Evolutionary conservation across 2,797 vertebrate species (phyloP).

Genomic region (Setipinna tenuifilis): DNA sequence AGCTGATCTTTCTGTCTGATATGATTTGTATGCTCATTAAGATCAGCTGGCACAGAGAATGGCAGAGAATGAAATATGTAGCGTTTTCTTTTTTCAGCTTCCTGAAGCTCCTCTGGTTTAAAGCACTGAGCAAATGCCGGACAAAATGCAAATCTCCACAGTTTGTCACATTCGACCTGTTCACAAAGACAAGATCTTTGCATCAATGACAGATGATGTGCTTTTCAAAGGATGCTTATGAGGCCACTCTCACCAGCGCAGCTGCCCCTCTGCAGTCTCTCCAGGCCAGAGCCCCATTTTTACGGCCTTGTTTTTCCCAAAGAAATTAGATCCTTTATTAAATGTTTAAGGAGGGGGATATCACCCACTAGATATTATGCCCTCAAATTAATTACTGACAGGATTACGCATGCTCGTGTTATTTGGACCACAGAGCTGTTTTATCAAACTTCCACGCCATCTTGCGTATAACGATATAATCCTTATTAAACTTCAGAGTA

Average conservation of each 20-base stretch:
- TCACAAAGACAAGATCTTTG: not conserved
- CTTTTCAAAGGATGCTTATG: not conserved
- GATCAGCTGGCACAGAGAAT: too few relatives aligned
- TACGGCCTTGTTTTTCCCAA: not conserved
- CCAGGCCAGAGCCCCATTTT: not conserved
- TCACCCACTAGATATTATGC: not conserved
- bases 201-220: not conserved
- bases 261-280: not conserved
- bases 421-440: not conserved
- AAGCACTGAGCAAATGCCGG: not conserved
- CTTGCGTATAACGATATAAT: slow-evolving; percentile 35
- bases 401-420: not conserved
- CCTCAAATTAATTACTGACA: not conserved
- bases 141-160: not conserved
- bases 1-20: too few relatives aligned
- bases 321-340: slow-evolving; percentile 15
- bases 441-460: slow-evolving; percentile 22
- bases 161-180: not conserved
- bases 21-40: too few relatives aligned
- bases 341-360: not conserved
- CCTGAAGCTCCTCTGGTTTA: not conserved
- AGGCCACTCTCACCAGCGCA: not conserved
- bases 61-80: too few relatives aligned
- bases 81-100: too few relatives aligned
- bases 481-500: slow-evolving; percentile 20